phyloP scores from a whole-genome alignment of 1,140 invertebrate species.

The Mactra quadrangularis region DNA sequence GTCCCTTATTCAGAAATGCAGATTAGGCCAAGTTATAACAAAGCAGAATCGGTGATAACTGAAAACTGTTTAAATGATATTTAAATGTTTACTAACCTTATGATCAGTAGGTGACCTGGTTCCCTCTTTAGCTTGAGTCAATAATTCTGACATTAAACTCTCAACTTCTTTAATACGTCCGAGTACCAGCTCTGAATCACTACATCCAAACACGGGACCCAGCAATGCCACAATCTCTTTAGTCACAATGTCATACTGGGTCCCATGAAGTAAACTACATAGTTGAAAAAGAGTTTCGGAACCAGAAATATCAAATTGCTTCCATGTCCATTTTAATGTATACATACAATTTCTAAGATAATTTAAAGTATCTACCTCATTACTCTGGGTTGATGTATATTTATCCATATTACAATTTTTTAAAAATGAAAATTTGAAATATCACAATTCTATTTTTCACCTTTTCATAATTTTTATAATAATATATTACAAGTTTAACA shows the following conservation, averaged over 20 bases:
- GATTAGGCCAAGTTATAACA: too few species aligned
- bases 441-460: too few species aligned
- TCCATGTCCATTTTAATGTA: constrained; percentile 57
- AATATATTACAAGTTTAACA: too few species aligned
- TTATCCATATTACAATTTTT: too few species aligned
- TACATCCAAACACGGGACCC: constrained; percentile 67
- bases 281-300: constrained; percentile 71
- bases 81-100: neutral
- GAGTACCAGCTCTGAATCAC: constrained; percentile 63
- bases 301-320: constrained; percentile 75
- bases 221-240: constrained; percentile 62
- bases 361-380: neutral
- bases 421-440: too few species aligned
- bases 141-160: constrained; percentile 59
- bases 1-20: too few species aligned
- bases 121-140: too few species aligned
- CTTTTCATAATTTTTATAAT: too few species aligned
- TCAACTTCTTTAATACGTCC: constrained; percentile 74
- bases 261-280: constrained; percentile 65
- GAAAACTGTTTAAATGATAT: too few species aligned
- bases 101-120: too few species aligned
- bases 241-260: constrained; percentile 66
- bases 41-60: too few species aligned
- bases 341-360: constrained; percentile 21
- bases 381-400: too few species aligned